Conservation (phyloP, 1,140 invertebrate species). For the Bombus superbus region DNA sequence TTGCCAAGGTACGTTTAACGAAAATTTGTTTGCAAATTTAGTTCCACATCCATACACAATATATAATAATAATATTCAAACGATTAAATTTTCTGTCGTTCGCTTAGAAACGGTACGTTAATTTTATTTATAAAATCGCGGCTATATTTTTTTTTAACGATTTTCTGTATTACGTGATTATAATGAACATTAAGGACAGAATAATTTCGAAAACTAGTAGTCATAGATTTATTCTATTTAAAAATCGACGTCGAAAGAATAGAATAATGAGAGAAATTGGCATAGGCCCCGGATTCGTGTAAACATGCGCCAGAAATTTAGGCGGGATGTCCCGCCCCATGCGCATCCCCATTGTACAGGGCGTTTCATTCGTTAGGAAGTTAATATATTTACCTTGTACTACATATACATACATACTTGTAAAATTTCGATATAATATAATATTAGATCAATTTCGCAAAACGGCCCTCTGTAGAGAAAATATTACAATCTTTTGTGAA, state of each 20-base stretch:
- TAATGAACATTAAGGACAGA: neutral
- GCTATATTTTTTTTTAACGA: neutral
- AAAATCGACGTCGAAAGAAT: neutral
- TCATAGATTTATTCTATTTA: constrained; percentile 1
- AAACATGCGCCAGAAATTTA: constrained; percentile 43
- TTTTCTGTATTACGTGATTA: neutral
- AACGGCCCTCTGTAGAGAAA: neutral
- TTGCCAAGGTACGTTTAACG: constrained; percentile 53
- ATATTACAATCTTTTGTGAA: neutral
- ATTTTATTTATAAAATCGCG: neutral
- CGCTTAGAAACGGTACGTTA: neutral
- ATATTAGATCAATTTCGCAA: neutral
- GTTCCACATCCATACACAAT: neutral
- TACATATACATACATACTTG: no score
- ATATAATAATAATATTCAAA: neutral
- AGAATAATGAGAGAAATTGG: constrained; percentile 11
- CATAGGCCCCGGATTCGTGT: constrained; percentile 1
- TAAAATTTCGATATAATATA: neutral
- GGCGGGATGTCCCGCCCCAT: constrained; percentile 44
- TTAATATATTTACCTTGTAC: neutral
- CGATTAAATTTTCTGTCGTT: neutral
- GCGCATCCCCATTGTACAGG: constrained; percentile 21
- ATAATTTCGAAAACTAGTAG: neutral
- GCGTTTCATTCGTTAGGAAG: neutral
- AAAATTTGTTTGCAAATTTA: neutral